These are phyloP conservation scores for Cyprinodon brontotheroides DNA, from an alignment of 2,113 vertebrate genomes.

Conservation along the genomic window DNA sequence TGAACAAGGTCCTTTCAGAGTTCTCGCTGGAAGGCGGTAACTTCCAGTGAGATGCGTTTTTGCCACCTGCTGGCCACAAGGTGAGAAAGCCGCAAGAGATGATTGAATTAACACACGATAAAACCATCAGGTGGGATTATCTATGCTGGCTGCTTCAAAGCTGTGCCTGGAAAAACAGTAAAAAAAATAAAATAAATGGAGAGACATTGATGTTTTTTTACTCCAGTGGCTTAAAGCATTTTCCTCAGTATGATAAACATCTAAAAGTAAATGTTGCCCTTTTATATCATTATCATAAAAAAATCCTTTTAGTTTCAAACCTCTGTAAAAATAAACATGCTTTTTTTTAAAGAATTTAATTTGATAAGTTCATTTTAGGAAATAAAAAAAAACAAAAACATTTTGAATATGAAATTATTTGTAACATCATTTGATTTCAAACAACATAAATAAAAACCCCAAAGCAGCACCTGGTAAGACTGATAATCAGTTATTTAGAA, in stretches of 20 bases:
- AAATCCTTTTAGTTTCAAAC: background rate
- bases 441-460: background rate
- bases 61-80: conserved; percentile 66
- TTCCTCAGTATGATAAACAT: background rate
- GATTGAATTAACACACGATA: background rate
- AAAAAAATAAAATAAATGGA: too few relatives aligned
- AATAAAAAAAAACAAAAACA: background rate
- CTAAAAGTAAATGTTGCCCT: background rate
- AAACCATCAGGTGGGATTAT: too few relatives aligned
- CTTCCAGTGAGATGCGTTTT: conserved; percentile 68
- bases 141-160: background rate
- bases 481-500: background rate
- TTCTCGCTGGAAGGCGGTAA: conserved; percentile 69
- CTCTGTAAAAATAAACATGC: background rate
- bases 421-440: background rate
- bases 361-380: background rate
- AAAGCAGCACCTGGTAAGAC: background rate
- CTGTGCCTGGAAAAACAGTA: too few relatives aligned
- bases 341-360: background rate
- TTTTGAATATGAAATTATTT: background rate
- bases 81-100: conserved; percentile 39
- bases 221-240: background rate
- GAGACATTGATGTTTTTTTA: background rate
- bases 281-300: background rate
- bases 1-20: conserved; percentile 75